These are phyloP conservation scores for Hydroisotoma schaefferi DNA, from an alignment of 2,888 invertebrate genomes.

Conservation along the genomic window DNA sequence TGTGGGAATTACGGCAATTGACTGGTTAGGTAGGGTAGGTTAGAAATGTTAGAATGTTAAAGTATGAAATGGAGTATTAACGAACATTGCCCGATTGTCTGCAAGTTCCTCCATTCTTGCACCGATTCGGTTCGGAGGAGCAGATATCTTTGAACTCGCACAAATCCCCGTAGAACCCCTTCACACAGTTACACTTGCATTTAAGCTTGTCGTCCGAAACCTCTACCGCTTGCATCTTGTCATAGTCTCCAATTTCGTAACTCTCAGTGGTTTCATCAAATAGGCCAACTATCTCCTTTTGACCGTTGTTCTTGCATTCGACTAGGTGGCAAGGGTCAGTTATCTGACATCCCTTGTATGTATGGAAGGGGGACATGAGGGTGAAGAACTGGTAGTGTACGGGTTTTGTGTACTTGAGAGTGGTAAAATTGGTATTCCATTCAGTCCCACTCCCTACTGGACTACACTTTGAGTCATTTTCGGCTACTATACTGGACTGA, in stretches of 20 bases:
- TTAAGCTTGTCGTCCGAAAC: neutral
- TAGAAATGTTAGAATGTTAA: no score
- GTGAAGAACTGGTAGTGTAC: neutral
- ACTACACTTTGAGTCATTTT: neutral
- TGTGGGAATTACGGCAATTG: no score
- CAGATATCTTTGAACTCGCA: conserved; percentile 10
- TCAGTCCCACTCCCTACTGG: neutral
- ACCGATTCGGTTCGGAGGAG: neutral
- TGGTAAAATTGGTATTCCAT: neutral
- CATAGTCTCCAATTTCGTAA: neutral
- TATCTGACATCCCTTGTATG: conserved; percentile 5
- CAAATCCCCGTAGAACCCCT: neutral
- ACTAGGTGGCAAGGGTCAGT: neutral
- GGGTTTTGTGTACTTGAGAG: neutral
- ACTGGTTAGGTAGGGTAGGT: no score
- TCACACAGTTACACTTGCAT: conserved; percentile 5
- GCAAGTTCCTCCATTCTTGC: neutral
- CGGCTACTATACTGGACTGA: no score
- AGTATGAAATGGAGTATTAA: no score
- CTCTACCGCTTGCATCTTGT: neutral
- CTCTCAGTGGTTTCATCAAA: neutral
- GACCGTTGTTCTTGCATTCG: neutral
- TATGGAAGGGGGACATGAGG: neutral
- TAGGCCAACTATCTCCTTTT: neutral
- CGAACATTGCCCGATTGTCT: neutral